Evolutionary conservation across 2,113 vertebrate genomes (phyloP).

Genomic region (Gambusia holbrooki): DNA sequence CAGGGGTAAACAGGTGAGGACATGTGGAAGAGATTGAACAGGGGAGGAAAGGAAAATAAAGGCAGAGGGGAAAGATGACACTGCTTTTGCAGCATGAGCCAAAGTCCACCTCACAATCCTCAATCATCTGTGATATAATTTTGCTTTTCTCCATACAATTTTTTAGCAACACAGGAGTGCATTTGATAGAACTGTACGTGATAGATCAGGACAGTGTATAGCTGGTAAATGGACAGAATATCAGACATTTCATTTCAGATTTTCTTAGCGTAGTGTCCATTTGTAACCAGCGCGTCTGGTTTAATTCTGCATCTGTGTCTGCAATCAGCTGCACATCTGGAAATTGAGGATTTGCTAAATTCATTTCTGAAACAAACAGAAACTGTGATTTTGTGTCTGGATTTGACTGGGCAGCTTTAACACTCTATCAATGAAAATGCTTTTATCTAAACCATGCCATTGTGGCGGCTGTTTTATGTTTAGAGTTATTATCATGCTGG

Average conservation of each 20-base stretch:
- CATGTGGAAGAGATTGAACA: conserved; percentile 3
- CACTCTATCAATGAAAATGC: background rate
- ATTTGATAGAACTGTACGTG: background rate
- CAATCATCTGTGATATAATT: background rate
- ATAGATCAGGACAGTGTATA: background rate
- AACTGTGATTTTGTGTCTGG: background rate
- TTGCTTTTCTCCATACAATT: background rate
- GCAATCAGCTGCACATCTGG: background rate
- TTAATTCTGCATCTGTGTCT: background rate
- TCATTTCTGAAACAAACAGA: background rate
- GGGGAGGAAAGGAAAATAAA: background rate
- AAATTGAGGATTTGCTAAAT: background rate
- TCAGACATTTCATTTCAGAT: no score
- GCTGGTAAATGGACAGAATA: background rate
- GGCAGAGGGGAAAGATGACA: background rate
- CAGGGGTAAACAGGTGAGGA: conserved; percentile 65
- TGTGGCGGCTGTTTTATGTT: no score
- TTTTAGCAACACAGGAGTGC: background rate
- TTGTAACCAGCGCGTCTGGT: background rate
- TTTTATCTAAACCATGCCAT: background rate
- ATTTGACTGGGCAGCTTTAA: background rate
- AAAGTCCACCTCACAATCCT: background rate
- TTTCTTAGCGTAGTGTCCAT: no score
- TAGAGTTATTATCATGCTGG: no score
- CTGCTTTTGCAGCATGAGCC: background rate